Conservation (phyloP, 2,888 invertebrate genomes). For the Luffia ferchaultella region DNA sequence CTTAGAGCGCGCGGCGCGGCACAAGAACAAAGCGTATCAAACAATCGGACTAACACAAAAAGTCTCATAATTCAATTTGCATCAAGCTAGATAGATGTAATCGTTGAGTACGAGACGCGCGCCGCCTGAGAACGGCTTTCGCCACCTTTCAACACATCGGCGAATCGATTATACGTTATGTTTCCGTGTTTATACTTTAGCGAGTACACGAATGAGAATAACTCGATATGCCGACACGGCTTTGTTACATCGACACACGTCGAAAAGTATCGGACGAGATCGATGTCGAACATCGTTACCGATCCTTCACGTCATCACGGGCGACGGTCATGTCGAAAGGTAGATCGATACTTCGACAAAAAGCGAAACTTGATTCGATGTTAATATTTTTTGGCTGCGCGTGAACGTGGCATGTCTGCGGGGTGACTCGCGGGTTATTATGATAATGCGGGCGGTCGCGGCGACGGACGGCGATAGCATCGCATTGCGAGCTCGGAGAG, state of each 20-base stretch:
- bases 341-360: neutral
- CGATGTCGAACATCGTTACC: conserved; percentile 7
- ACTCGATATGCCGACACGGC: neutral
- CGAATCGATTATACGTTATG: conserved; percentile 48
- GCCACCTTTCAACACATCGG: conserved; percentile 60
- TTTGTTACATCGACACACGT: conserved; percentile 4
- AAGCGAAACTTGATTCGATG: neutral
- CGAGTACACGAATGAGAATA: neutral
- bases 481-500: conserved; percentile 33
- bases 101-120: conserved; percentile 39
- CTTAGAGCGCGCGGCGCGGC: conserved; percentile 29
- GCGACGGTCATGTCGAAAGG: neutral
- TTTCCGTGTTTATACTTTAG: conserved; percentile 26
- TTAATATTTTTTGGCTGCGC: conserved; percentile 6
- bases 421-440: conserved; percentile 61
- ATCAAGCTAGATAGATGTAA: conserved; percentile 59
- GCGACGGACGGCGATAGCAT: conserved; percentile 48
- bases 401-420: conserved; percentile 35
- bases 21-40: conserved; percentile 56
- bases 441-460: conserved; percentile 54
- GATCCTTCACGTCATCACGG: neutral
- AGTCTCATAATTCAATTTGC: conserved; percentile 66
- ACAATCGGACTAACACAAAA: conserved; percentile 59
- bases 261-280: conserved; percentile 13
- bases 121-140: conserved; percentile 58